A percentile compares a stretch with the other conserved stretches of the same genome.
These are phyloP conservation scores for Tetrao urogallus DNA, from an alignment of 2,113 vertebrate species.

Conservation along the genomic window DNA sequence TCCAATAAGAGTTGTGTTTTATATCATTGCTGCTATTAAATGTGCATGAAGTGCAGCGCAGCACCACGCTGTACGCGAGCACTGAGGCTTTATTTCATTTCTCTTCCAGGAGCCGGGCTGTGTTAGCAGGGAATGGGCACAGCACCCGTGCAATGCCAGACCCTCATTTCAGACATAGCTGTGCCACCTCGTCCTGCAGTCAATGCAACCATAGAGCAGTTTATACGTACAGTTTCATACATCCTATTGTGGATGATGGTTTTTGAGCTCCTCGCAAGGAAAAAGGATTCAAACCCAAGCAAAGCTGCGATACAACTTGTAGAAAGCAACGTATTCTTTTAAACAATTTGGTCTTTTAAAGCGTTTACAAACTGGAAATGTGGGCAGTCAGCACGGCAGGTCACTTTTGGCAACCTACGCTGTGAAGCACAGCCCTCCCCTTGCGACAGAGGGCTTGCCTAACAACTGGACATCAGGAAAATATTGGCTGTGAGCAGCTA, in stretches of 20 bases:
- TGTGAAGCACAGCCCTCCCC: rapidly evolving
- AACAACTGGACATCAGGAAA: background rate
- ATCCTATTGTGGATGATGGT: too few relatives aligned
- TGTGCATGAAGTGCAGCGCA: background rate
- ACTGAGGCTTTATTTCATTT: background rate
- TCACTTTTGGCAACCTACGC: background rate
- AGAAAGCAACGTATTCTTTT: background rate
- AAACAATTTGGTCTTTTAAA: too few relatives aligned
- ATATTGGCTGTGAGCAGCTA: background rate
- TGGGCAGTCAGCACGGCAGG: background rate
- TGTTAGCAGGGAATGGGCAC: background rate
- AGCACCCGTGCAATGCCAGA: background rate
- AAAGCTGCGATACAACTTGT: too few relatives aligned
- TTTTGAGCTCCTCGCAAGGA: background rate
- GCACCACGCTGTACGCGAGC: background rate
- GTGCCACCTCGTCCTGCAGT: background rate
- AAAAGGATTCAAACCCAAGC: background rate
- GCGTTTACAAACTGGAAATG: background rate
- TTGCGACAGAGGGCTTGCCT: background rate
- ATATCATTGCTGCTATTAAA: background rate
- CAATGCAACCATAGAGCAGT: rapidly evolving
- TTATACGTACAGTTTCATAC: background rate
- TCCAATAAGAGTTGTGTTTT: constrained; percentile 12
- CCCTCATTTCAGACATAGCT: rapidly evolving
- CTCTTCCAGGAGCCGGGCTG: background rate